phyloP scores from a whole-genome alignment of 2,888 invertebrate species.

The Isotomurus palustris region DNA sequence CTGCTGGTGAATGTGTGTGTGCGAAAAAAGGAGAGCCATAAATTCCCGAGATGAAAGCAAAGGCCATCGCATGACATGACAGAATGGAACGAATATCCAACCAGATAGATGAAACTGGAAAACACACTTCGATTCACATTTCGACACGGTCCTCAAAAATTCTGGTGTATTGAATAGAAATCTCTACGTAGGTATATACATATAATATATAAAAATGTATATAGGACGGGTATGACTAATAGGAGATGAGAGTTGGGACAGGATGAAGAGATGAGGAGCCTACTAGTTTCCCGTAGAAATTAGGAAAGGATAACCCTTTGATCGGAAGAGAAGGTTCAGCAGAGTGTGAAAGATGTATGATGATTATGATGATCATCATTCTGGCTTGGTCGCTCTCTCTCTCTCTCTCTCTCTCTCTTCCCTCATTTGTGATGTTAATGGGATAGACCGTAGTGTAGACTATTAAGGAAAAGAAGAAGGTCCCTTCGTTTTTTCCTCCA shows the following conservation, averaged over 20 bases:
- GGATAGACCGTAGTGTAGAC: background rate
- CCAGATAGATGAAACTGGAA: background rate
- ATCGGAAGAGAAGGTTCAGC: conserved; percentile 2
- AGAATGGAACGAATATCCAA: conserved; percentile 3
- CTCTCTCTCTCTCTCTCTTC: background rate
- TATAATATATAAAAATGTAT: no score
- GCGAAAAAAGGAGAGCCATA: conserved; percentile 1
- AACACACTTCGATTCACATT: conserved; percentile 13
- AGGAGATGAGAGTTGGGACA: no score
- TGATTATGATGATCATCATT: conserved; percentile 11
- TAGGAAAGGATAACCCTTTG: conserved; percentile 7
- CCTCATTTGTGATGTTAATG: conserved; percentile 15
- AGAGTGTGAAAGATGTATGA: conserved; percentile 14
- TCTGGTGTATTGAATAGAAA: no score
- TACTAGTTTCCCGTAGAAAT: no score
- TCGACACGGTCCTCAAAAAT: conserved; percentile 9
- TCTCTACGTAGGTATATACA: no score
- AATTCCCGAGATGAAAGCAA: conserved; percentile 12
- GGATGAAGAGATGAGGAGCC: no score
- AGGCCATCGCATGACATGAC: background rate
- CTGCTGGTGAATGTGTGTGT: no score
- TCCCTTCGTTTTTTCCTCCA: no score
- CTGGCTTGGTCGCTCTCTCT: background rate
- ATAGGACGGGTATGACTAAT: no score
- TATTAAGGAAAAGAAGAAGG: background rate